phyloP scores from a whole-genome alignment of 1,140 invertebrate species.

The Polyergus mexicanus region DNA sequence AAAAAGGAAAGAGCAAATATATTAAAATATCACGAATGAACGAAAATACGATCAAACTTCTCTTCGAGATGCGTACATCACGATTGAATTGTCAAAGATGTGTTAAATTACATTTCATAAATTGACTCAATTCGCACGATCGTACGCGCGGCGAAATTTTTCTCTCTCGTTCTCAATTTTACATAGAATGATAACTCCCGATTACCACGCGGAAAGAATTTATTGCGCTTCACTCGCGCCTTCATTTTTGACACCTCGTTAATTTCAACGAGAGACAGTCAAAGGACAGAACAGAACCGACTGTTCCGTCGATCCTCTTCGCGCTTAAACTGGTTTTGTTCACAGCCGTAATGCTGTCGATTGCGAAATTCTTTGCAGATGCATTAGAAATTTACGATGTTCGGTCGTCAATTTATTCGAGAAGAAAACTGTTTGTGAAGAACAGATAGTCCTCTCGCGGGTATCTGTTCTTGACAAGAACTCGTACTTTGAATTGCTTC shows the following conservation, averaged over 20 bases:
- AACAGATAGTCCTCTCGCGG: neutral
- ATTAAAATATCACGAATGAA: conserved; percentile 12
- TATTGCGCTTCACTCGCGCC: conserved; percentile 48
- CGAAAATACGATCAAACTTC: neutral
- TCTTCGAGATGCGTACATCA: neutral
- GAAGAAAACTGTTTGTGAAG: conserved; percentile 3
- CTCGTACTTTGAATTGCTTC: neutral
- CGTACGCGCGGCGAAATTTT: conserved; percentile 45
- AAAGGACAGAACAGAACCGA: conserved; percentile 5
- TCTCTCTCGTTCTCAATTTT: conserved; percentile 31
- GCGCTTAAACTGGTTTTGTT: conserved; percentile 12
- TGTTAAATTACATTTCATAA: conserved; percentile 54
- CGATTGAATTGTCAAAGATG: conserved; percentile 49
- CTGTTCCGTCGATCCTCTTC: neutral
- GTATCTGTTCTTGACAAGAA: conserved; percentile 21
- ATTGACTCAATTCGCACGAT: conserved; percentile 60
- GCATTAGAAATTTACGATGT: neutral
- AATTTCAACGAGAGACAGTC: conserved; percentile 42
- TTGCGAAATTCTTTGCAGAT: neutral
- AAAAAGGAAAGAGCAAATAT: neutral
- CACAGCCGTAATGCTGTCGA: conserved; percentile 5
- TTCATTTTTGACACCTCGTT: conserved; percentile 56
- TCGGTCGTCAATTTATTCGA: neutral
- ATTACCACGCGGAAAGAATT: conserved; percentile 56
- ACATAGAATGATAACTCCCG: conserved; percentile 39